These are phyloP conservation scores for Xerus inauris DNA, from an alignment of 2,113 vertebrate genomes.

Conservation along the genomic window DNA sequence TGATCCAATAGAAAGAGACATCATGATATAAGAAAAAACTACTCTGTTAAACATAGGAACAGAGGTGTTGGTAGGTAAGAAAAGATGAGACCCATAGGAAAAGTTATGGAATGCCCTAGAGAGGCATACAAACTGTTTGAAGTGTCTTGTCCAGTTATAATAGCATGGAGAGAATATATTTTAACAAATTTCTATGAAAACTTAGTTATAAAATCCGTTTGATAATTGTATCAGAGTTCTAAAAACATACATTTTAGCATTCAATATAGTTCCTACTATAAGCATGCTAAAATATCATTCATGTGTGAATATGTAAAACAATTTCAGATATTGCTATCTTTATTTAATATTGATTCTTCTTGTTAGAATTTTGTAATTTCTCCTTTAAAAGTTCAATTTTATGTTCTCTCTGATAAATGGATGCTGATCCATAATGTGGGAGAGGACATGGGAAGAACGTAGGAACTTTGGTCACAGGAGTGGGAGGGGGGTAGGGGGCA, in stretches of 20 bases:
- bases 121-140: neutral
- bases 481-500: too few relatives aligned
- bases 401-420: too few relatives aligned
- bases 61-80: neutral
- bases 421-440: too few relatives aligned
- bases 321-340: neutral
- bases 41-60: neutral
- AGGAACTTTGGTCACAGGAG: too few relatives aligned
- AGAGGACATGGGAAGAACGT: too few relatives aligned
- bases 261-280: too few relatives aligned
- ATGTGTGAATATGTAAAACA: neutral
- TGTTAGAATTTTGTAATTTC: conserved; percentile 24
- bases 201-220: neutral
- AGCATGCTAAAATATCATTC: too few relatives aligned
- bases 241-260: conserved; percentile 32
- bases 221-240: neutral
- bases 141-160: neutral
- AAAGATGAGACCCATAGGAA: too few relatives aligned
- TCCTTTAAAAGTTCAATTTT: neutral
- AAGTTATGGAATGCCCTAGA: neutral
- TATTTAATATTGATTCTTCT: neutral
- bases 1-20: neutral
- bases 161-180: neutral
- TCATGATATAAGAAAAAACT: neutral
- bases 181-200: neutral